Conservation (phyloP, 2,888 invertebrate species). For the Drosophila diplacantha region DNA sequence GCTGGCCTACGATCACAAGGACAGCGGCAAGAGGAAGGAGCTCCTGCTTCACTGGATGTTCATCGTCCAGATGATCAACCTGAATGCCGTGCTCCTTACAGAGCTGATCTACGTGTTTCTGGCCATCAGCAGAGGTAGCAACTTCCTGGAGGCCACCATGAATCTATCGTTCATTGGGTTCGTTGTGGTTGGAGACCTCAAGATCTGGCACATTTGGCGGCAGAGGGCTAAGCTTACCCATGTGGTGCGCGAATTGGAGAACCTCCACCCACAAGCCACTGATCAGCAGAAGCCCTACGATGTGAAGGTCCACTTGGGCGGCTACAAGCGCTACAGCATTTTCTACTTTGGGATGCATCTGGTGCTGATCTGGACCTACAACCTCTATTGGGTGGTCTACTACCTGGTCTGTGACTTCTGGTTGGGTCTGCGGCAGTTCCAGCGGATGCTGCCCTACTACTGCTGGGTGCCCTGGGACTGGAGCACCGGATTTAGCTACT, state of each 20-base stretch:
- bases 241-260: slow-evolving; percentile 54
- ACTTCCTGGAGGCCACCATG: slow-evolving; percentile 72
- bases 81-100: slow-evolving; percentile 56
- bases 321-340: slow-evolving; percentile 53
- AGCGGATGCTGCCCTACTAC: slow-evolving; percentile 63
- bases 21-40: slow-evolving; percentile 12
- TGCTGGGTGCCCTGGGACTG: slow-evolving; percentile 71
- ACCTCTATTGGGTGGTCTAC: slow-evolving; percentile 62
- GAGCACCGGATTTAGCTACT: slow-evolving; percentile 59
- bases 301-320: slow-evolving; percentile 28
- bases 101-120: slow-evolving; percentile 65
- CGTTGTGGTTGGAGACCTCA: slow-evolving; percentile 64
- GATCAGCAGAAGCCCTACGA: slow-evolving; percentile 48
- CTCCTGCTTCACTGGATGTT: slow-evolving; percentile 43
- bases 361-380: slow-evolving; percentile 72
- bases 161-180: slow-evolving; percentile 69
- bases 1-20: slow-evolving; percentile 48
- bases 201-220: slow-evolving; percentile 64
- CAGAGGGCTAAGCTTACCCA: slow-evolving; percentile 52
- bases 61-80: slow-evolving; percentile 56
- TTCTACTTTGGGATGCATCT: slow-evolving; percentile 63
- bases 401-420: slow-evolving; percentile 62
- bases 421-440: slow-evolving; percentile 46
- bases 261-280: slow-evolving; percentile 57
- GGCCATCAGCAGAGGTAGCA: slow-evolving; percentile 56